Evolutionary conservation across 2,888 invertebrate species (phyloP).

Genomic region (Stegophylla sp.): DNA sequence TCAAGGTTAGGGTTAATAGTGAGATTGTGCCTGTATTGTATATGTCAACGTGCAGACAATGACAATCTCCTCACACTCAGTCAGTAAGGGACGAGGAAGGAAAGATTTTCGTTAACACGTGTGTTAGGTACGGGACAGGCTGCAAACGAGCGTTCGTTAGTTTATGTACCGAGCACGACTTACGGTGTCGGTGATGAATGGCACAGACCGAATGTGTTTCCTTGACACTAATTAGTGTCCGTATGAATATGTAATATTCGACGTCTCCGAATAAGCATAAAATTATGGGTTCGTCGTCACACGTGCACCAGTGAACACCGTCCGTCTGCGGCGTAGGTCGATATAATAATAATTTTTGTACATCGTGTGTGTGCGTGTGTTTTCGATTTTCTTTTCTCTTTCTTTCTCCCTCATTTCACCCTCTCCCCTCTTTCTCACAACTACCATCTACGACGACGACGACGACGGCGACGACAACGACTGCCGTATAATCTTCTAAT

Average conservation of each 20-base stretch:
- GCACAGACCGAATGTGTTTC: background rate
- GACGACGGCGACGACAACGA: background rate
- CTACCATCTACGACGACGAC: background rate
- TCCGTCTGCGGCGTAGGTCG: background rate
- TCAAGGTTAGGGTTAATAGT: too few species aligned
- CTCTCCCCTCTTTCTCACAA: background rate
- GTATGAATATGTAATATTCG: background rate
- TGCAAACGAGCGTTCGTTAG: too few species aligned
- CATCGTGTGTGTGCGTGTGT: background rate
- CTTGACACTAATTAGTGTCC: slow-evolving; percentile 31
- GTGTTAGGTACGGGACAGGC: too few species aligned
- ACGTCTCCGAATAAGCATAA: slow-evolving; percentile 28
- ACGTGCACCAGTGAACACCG: background rate
- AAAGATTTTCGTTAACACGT: too few species aligned
- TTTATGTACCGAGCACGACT: background rate
- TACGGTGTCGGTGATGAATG: slow-evolving; percentile 7
- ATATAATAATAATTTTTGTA: background rate
- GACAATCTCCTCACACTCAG: too few species aligned
- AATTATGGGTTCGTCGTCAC: background rate
- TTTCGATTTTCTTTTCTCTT: background rate
- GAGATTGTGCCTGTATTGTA: too few species aligned
- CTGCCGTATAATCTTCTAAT: slow-evolving; percentile 8
- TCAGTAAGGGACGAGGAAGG: too few species aligned
- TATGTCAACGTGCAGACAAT: too few species aligned
- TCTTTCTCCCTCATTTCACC: background rate